Percentiles rank a stretch among this genome's conserved stretches.
Evolutionary conservation across 2,888 invertebrate genomes (phyloP).

Genomic region (Habrosyne pyritoides): DNA sequence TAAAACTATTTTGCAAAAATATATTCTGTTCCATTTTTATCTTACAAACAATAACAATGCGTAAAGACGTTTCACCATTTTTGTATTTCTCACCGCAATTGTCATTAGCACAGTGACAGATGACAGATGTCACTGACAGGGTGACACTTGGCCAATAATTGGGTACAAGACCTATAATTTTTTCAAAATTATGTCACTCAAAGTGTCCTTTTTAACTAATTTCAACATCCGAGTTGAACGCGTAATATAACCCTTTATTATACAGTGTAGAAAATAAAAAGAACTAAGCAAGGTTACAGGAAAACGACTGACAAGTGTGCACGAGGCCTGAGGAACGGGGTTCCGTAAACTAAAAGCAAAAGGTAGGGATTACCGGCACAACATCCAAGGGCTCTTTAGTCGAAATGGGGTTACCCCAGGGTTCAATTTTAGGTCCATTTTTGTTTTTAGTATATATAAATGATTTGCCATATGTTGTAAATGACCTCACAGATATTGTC

Average conservation of each 20-base stretch:
- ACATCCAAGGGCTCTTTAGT: no score
- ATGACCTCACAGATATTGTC: no score
- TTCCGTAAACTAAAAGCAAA: neutral
- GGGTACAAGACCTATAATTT: conserved; percentile 48
- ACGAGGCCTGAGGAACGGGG: neutral
- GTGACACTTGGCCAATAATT: conserved; percentile 48
- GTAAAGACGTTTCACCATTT: neutral
- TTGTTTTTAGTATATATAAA: no score
- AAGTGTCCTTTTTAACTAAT: conserved; percentile 20
- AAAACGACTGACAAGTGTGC: neutral
- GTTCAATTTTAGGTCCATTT: no score
- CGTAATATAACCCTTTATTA: conserved; percentile 35
- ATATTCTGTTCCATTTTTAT: no score
- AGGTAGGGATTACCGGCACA: no score
- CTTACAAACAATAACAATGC: no score
- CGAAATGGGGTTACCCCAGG: no score
- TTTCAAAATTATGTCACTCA: conserved; percentile 49
- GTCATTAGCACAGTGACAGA: conserved; percentile 57
- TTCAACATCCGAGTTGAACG: conserved; percentile 15
- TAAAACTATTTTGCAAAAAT: no score
- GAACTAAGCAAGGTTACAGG: neutral
- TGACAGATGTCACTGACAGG: conserved; percentile 60
- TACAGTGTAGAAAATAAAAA: conserved; percentile 25
- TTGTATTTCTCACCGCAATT: conserved; percentile 38
- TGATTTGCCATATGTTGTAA: no score